These are phyloP conservation scores for Pelecanoides urinatrix DNA, from an alignment of 2,113 vertebrate genomes.

Conservation along the genomic window DNA sequence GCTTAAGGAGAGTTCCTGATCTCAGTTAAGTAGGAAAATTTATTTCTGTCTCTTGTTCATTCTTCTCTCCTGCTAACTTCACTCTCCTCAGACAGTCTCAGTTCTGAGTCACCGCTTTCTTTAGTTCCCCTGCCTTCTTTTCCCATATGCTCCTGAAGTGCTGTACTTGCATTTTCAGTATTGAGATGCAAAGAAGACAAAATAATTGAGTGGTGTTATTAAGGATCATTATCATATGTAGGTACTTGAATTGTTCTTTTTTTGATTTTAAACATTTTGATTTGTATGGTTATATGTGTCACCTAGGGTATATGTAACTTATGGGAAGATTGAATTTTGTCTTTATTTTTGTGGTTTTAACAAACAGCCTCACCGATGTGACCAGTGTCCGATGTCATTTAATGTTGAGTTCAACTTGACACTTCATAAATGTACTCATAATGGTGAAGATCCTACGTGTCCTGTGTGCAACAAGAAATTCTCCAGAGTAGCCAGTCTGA, in stretches of 20 bases:
- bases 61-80: background rate
- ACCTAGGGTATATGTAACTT: background rate
- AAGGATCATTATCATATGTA: background rate
- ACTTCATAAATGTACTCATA: constrained; percentile 94
- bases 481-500: constrained; percentile 95
- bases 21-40: background rate
- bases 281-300: background rate
- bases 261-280: background rate
- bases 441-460: constrained; percentile 86
- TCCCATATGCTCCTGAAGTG: background rate
- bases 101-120: background rate
- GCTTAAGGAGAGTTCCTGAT: background rate
- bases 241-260: background rate
- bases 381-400: constrained; percentile 93
- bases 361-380: constrained; percentile 92
- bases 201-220: background rate
- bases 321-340: background rate
- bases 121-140: background rate
- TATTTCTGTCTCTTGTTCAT: background rate
- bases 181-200: background rate
- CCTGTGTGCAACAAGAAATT: constrained; percentile 94
- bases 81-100: background rate
- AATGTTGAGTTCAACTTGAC: constrained; percentile 97
- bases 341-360: constrained; percentile 40
- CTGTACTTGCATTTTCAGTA: background rate